Conservation (phyloP, 1,140 invertebrate genomes). For the Euwallacea fornicatus region DNA sequence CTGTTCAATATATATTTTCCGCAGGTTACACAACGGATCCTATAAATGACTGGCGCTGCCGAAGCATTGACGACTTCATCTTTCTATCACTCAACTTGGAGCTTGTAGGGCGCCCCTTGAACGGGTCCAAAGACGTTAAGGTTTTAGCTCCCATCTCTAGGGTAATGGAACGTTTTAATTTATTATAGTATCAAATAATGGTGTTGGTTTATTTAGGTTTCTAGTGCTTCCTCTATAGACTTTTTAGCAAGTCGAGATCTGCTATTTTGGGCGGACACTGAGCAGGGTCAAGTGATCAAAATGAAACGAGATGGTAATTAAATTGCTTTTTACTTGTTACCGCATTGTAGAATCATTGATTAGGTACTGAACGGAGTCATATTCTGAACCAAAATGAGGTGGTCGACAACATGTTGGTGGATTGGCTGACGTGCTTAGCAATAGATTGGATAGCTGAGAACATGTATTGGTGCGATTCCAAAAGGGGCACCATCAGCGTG, state of each 20-base stretch:
- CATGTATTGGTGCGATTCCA: constrained; percentile 89
- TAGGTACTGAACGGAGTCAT: constrained; percentile 51
- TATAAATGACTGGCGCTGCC: constrained; percentile 56
- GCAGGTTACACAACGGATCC: constrained; percentile 60
- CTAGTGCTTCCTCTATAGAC: constrained; percentile 74
- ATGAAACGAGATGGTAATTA: constrained; percentile 78
- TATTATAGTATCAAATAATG: not conserved
- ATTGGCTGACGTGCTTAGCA: constrained; percentile 74
- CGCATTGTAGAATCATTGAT: not conserved
- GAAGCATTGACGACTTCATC: constrained; percentile 67
- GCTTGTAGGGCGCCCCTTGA: constrained; percentile 68
- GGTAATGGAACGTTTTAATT: constrained; percentile 40
- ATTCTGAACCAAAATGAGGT: constrained; percentile 52
- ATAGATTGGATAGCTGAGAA: constrained; percentile 87
- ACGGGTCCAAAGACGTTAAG: constrained; percentile 53
- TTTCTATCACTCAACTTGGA: constrained; percentile 78
- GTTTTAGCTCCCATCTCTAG: constrained; percentile 78
- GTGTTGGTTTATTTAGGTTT: constrained; percentile 51
- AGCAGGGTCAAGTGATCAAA: constrained; percentile 71
- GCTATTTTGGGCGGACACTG: constrained; percentile 81
- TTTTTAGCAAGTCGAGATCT: constrained; percentile 71
- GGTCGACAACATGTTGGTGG: constrained; percentile 57
- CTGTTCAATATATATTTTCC: not conserved
- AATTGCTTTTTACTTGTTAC: not conserved
- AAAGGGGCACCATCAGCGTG: constrained; percentile 84